phyloP scores from a whole-genome alignment of 2,797 vertebrate species.

The Taenioides sp. region DNA sequence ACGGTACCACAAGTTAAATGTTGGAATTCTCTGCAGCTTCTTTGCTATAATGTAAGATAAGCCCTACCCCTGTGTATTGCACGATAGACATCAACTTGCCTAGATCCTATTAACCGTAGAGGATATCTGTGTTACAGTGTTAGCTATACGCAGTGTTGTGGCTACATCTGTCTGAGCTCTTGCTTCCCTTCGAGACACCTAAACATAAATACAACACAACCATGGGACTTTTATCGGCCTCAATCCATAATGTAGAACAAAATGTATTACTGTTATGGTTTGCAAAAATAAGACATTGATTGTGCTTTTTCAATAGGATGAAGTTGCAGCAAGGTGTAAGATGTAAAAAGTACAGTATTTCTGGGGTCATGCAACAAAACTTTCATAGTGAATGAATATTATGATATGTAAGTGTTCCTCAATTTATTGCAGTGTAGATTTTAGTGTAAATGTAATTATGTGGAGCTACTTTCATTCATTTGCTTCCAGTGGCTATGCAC shows the following conservation, averaged over 20 bases:
- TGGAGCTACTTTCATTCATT: background rate
- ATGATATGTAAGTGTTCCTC: background rate
- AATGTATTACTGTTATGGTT: conserved; percentile 3
- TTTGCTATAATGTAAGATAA: conserved; percentile 53
- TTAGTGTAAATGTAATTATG: background rate
- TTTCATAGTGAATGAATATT: background rate
- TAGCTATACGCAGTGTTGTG: conserved; percentile 7
- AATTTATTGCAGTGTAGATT: background rate
- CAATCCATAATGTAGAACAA: conserved; percentile 11
- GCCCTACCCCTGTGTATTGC: conserved; percentile 45
- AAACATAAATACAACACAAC: conserved; percentile 29
- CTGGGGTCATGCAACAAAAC: conserved; percentile 20
- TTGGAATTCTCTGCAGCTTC: conserved; percentile 63
- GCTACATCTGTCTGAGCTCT: conserved; percentile 25
- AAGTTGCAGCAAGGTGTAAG: conserved; percentile 7
- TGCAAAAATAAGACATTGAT: conserved; percentile 33
- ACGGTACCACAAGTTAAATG: conserved; percentile 36
- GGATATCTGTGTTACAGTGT: conserved; percentile 54
- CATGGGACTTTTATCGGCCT: conserved; percentile 4
- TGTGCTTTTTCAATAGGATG: conserved; percentile 63
- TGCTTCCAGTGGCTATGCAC: background rate
- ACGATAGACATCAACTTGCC: conserved; percentile 42
- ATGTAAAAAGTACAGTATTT: background rate
- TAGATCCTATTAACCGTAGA: conserved; percentile 42
- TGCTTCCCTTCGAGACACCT: conserved; percentile 17